Evolutionary conservation across 2,113 vertebrate species (phyloP).

Genomic region (Melanerpes aurifrons): DNA sequence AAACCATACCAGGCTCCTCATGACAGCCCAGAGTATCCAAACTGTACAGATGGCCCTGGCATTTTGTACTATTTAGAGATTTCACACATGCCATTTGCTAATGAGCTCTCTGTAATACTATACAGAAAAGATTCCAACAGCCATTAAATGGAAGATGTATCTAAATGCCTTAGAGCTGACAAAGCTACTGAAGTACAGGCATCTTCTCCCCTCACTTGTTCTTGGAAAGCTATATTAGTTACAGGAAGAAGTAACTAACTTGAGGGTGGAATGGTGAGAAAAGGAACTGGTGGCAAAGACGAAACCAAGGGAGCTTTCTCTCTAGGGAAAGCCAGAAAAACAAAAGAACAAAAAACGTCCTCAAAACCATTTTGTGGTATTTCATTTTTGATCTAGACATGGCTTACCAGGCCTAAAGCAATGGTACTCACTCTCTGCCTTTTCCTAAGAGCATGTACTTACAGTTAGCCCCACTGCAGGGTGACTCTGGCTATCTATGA

Average conservation of each 20-base stretch:
- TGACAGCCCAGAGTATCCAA: background rate
- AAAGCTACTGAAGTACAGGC: background rate
- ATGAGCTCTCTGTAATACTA: background rate
- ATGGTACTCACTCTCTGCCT: background rate
- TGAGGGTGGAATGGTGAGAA: background rate
- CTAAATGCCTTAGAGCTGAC: background rate
- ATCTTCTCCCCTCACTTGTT: background rate
- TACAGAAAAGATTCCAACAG: background rate
- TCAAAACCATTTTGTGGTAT: background rate
- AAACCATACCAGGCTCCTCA: background rate
- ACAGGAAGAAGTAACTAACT: background rate
- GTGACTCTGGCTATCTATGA: background rate
- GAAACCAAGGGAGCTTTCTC: background rate
- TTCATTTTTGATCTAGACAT: background rate
- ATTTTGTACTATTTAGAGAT: background rate
- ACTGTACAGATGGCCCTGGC: conserved; percentile 42
- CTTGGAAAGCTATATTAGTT: background rate
- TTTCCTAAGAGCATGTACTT: background rate
- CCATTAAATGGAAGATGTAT: background rate
- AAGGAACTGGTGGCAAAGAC: background rate
- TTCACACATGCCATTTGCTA: conserved; percentile 28
- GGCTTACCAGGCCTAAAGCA: background rate
- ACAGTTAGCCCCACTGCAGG: background rate
- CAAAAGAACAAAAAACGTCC: background rate
- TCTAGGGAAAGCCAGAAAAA: background rate